These are phyloP conservation scores for Drosophila eohydei DNA, from an alignment of 2,888 invertebrate species.

Conservation along the genomic window DNA sequence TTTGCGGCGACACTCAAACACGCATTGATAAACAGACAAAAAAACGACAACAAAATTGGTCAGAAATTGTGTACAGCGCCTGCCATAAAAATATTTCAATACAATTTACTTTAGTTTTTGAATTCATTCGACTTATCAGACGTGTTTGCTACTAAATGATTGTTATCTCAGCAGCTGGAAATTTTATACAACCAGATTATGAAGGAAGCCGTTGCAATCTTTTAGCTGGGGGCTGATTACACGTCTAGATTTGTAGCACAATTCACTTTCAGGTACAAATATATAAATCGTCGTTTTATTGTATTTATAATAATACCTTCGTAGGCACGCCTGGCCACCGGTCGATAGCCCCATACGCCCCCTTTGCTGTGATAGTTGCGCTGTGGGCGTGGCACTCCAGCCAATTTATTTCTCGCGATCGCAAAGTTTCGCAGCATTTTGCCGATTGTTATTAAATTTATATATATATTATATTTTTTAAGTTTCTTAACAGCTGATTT, in stretches of 20 bases:
- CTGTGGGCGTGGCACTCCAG: slow-evolving; percentile 25
- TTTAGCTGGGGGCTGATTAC: slow-evolving; percentile 33
- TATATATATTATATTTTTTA: slow-evolving; percentile 1
- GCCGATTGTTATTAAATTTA: not conserved
- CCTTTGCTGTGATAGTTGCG: slow-evolving; percentile 82
- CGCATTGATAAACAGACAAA: slow-evolving; percentile 43
- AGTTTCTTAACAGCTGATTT: not conserved
- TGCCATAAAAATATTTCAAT: slow-evolving; percentile 18
- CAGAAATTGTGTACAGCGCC: slow-evolving; percentile 6
- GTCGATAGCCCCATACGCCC: slow-evolving; percentile 84
- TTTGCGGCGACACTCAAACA: slow-evolving; percentile 51
- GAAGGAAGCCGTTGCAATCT: slow-evolving; percentile 39
- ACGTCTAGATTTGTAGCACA: slow-evolving; percentile 15
- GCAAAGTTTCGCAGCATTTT: slow-evolving; percentile 59
- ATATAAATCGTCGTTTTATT: slow-evolving; percentile 14
- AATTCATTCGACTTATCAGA: slow-evolving; percentile 57
- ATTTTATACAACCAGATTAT: slow-evolving; percentile 51
- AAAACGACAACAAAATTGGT: slow-evolving; percentile 9
- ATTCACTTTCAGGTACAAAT: slow-evolving; percentile 35
- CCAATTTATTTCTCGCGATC: slow-evolving; percentile 44
- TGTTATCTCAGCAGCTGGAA: slow-evolving; percentile 63
- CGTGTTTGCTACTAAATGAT: slow-evolving; percentile 41
- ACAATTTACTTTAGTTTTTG: slow-evolving; percentile 14
- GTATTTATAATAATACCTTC: slow-evolving; percentile 73
- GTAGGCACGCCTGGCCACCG: slow-evolving; percentile 70